Percentiles rank a stretch among this genome's conserved stretches.
Evolutionary conservation across 2,113 vertebrate genomes (phyloP).

Genomic region (Amphilophus citrinellus): DNA sequence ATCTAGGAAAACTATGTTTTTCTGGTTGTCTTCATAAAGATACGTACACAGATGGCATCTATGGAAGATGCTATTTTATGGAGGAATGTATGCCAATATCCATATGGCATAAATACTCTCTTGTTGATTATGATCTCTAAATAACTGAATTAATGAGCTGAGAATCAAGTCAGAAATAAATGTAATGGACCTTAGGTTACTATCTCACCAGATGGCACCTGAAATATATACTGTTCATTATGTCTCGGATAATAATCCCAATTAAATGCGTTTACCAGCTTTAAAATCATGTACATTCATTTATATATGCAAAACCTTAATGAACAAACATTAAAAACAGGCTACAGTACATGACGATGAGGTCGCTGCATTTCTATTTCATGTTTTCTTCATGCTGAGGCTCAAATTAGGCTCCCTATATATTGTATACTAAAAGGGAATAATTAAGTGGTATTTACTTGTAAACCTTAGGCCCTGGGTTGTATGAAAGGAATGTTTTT

Average conservation of each 20-base stretch:
- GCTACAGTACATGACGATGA: background rate
- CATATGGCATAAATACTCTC: background rate
- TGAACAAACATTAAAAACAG: background rate
- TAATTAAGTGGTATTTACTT: slow-evolving; percentile 50
- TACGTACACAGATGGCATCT: background rate
- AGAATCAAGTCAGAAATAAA: background rate
- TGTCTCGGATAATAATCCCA: background rate
- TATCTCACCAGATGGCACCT: background rate
- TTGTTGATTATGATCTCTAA: background rate
- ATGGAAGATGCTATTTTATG: background rate
- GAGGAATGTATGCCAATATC: background rate
- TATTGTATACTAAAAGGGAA: slow-evolving; percentile 49
- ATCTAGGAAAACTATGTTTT: accelerated
- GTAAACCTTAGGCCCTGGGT: slow-evolving; percentile 3
- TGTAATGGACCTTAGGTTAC: background rate
- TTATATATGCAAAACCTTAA: background rate
- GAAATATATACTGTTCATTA: background rate
- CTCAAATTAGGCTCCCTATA: slow-evolving; percentile 17
- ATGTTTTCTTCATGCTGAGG: background rate
- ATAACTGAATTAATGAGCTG: background rate
- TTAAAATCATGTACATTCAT: background rate
- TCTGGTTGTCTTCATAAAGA: background rate
- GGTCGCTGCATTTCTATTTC: background rate
- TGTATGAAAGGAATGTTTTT: slow-evolving; percentile 30
- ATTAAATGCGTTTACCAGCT: background rate